Percentiles rank a stretch among this genome's conserved stretches.
Conservation (phyloP, 2,113 vertebrate genomes). For the Menidia beryllina region DNA sequence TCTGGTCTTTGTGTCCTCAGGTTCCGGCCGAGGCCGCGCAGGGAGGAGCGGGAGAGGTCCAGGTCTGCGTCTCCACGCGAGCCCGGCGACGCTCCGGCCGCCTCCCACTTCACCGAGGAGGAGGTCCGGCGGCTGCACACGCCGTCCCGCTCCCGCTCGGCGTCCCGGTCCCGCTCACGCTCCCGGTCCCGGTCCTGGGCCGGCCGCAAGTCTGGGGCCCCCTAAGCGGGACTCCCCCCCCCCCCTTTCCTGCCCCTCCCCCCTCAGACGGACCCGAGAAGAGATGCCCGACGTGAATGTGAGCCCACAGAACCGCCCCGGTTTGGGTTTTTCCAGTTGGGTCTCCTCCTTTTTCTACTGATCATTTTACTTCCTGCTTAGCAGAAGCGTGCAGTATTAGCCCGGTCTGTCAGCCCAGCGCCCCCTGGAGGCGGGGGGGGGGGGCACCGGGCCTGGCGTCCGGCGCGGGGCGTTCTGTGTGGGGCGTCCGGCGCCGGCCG, state of each 20-base stretch:
- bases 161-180: slow-evolving; percentile 80
- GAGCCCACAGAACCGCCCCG: slow-evolving; percentile 46
- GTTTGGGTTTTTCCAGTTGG: slow-evolving; percentile 21
- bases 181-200: slow-evolving; percentile 93
- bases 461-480: too few species aligned
- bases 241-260: too few species aligned
- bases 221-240: slow-evolving; percentile 63
- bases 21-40: slow-evolving; percentile 88
- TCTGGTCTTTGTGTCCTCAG: slow-evolving; percentile 65
- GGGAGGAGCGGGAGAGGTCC: slow-evolving; percentile 80
- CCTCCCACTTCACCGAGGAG: slow-evolving; percentile 84
- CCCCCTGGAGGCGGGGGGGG: too few species aligned
- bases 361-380: slow-evolving; percentile 15
- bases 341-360: not conserved
- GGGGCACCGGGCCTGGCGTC: too few species aligned
- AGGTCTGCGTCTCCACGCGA: slow-evolving; percentile 86
- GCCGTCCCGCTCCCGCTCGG: slow-evolving; percentile 83
- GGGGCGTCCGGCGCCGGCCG: not conserved
- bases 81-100: slow-evolving; percentile 83
- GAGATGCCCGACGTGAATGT: slow-evolving; percentile 62
- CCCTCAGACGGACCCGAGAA: slow-evolving; percentile 17
- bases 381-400: too few species aligned
- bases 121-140: slow-evolving; percentile 69
- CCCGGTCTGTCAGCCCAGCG: too few species aligned
- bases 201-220: slow-evolving; percentile 93